Evolutionary conservation across 2,113 vertebrate genomes (phyloP), one percentile per base, ranked within the genome.

Genomic region (Entelurus aequoreus): DNA sequence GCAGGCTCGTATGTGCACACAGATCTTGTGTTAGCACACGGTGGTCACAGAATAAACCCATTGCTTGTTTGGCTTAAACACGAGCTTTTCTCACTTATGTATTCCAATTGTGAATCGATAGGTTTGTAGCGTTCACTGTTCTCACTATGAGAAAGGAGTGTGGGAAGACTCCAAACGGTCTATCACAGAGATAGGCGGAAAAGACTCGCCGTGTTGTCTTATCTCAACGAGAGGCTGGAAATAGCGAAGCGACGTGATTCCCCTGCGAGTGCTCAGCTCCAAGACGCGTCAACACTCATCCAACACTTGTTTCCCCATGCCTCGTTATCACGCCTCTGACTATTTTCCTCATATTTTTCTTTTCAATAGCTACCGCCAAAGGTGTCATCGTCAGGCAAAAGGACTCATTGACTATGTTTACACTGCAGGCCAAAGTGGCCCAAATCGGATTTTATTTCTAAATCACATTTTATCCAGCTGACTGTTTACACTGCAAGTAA

Each of bases 191-290:
- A 78, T 78, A 81, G 14, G 54, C 63, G 59, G 51, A 60, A 77
- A 77, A 80, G 70, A 69, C 64, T 68, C 55, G 63, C 50, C 53
- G 66, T 69, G 71, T 60, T 62, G 58, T 81, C 80, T 85, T 78
- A 84, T 87, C 85, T 86, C 64, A 84, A 76, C 50, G 63, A 84
- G 71, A 54, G 64, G 73, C 77, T 86, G 67, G 75, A 88, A 87
- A 88, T 86, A 87, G 81, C 63, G 42, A 59, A 72, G 62, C n/a
- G 28, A 60, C 55, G 58, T 63, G 54, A 44, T 67, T 66, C 61
- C 61, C 65, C 63, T 13, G 63, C 71, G 62, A 62, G 69, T 56
- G 68, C 76, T 75, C 65, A 65, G 58, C 68, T 49, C 46, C 55
- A 16, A 42, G 56, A 75, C 74, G 47, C 68, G 63, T 86, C 80